Evolutionary conservation across 2,888 invertebrate species (phyloP), one percentile per base, ranked within the genome.

Genomic region (Acanthosepion pharaonis): DNA sequence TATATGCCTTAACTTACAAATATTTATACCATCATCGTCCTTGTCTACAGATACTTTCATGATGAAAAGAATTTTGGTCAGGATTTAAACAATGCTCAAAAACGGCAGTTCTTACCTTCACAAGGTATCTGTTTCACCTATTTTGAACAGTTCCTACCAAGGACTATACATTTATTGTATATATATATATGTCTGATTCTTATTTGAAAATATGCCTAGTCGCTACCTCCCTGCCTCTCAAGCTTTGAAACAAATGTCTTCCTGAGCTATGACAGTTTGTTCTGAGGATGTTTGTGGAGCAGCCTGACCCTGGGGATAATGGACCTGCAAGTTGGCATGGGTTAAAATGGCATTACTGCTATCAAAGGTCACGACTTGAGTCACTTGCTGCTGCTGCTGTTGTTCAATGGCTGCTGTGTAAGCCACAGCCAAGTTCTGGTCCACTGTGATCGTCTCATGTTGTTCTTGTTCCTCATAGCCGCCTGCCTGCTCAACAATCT

Each of bases 231-330:
- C 78, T 78, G 78, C 59, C 59, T 78, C n/a, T 93, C 51, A 93
- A 42, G 93, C 93, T 53, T 93, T 93, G 28, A 93, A 93, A 28
- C 93, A 93, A 93, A 93, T 93, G 53, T 93, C 53, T 93, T 93
- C 93, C 93, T 93, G 93, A 93, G 93, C n/a, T 93, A 93, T 51
- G 49, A 93, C 53, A 53, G 93, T 93, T 93, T 53, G 93, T 28
- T 93, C 93, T 93, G 93, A 48, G 6, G 93, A 93, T 49, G 93
- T 93, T 18, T 93, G 93, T 93, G 25, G 49, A 53, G 51, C n/a
- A n/a, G 51, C 93, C 28, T 93, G 93, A 25, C 49, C 53, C 25
- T 93, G 93, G 8, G 93, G 93, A 49, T 53, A 93, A 93, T 93
- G 93, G 93, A 93, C 93, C 33, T 93, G 93, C 53, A 93, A 93